Evolutionary conservation across 1,140 invertebrate genomes (phyloP), one percentile per base, ranked within the genome.

Genomic region (Leptestheria dahalacensis): DNA sequence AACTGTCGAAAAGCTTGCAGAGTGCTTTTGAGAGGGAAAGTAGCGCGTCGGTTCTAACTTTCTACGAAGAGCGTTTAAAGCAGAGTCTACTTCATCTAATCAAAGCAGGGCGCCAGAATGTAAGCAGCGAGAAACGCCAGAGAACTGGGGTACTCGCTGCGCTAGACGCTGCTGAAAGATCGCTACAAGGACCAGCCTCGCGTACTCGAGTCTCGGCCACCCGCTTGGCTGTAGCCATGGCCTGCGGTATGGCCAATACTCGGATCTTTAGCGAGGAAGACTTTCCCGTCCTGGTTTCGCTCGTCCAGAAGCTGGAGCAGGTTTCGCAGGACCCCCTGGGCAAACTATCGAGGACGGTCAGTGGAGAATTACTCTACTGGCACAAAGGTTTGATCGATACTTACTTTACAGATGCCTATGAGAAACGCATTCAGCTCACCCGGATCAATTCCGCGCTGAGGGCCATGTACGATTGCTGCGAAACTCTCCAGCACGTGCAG

Each of bases 1-100:
- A 94, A 71, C 72, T 90, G 11, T 72, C 94, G 9, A 91, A 91
- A 73, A 78, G 80, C 15, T 77, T 92, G 64, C 79, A 85, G 69
- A 77, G 78, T 61, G 78, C 77, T 1, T 81, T 79, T 63, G 74
- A 77, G 53, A 68, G 79, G 50, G 77, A 86, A 68, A 75, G 76
- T 58, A 70, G 77, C 62, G 67, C 73, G 62, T 77, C 80, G 33
- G 71, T 77, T 29, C 15, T 41, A 9, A 15, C 15, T 6, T 41
- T 41, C 15, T 41, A 41, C 33, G 33, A 79, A 79, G 68, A 79
- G 78, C 47, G 73, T 76, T 61, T 75, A 15, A 78, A 79, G 62
- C 78, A 84, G 68, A 78, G 86, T 52, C 69, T 81, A 20, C 85
- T 87, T 68, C 81, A 84, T 74, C 74, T 85, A 41, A 72, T 77